Base-by-base conservation (phyloP, 2,888 invertebrate species). In the Melanophora roralis region DNA sequence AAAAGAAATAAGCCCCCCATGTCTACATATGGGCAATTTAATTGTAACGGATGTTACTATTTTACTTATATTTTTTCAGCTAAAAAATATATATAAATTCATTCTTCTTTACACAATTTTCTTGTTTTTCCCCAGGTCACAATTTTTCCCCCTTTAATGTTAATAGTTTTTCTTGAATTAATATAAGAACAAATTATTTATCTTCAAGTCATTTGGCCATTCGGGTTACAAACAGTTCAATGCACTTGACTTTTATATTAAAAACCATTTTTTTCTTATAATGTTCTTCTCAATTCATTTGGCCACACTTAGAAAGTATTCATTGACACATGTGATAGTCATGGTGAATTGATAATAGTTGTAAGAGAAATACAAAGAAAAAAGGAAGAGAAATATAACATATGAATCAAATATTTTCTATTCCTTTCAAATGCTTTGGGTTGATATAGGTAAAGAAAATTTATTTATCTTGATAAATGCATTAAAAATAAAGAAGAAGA, bases 201-300 rank as follows among this genome's bases (percentile, higher is more conserved):
- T 57, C 55, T 34, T 49, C 9, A 1, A 45, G 34, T 57, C 55
- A 76, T 19, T 47, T 49, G 32, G n/a, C 0, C 5, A 21, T 55
- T 9, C 38, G 49, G n/a, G 7, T 65, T 49, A 43, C 55, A 49
- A 16, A 21, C 21, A 71, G 76, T 77, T 59, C 76, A 65, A 36
- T 77, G 76, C 62, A 65, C 76, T 77, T 77, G 64, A 77, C 64
- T 53, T 64, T 55, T 59, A 14, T 19, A 21, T 3, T 1, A 60
- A 16, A 59, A 59, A 67, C 43, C 12, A 34, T 47, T 14, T 38
- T 47, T n/a, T 40, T 7, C 40, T 23, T 51, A 9, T n/a, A 21
- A n/a, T 7, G 43, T 43, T 51, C 55, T 40, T 19, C 14, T n/a
- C 0, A 27, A 12, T 45, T 32, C 12, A 2, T 2, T 27, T 60